Evolutionary conservation across 2,797 vertebrate species (phyloP), one percentile per base, ranked within the genome.

Genomic region (Onychomys torridus): DNA sequence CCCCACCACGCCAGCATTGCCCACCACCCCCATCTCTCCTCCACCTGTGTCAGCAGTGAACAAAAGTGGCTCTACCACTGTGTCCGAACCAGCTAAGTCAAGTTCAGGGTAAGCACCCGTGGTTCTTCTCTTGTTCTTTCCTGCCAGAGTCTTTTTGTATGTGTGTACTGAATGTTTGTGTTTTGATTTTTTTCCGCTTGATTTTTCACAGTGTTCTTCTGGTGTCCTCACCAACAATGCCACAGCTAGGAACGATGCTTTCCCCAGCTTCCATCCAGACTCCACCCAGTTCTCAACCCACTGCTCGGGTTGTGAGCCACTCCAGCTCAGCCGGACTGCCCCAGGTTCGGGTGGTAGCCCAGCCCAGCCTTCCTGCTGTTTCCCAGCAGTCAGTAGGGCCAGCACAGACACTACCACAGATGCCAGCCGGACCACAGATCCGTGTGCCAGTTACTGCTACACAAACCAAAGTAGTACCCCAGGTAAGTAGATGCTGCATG

Each of bases 271-370:
- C 99, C 97, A 98, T 98, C 5, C 98, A 99, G 75, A 86, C 97
- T 0, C 98, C 99, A 1, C 97, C 99, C 0, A 98, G 98, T 0
- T 98, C 99, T 1, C 99, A 99, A 96, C 98, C 98, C 0, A 71
- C 99, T 0, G 90, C 99, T 0, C 98, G 99, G 46, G 98, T 99
- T 1, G 98, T 99, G 67, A 99, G 98, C 93, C 99, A 99, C 91
- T 98, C 99, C 0, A 97, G 99, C 0, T 98, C 99, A 0, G 97
- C 99, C 27, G 98, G 99, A 14, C 98, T 99, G 71, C 99, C 99
- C 0, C 99, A 99, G 98, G 99, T 99, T 10, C 98, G 99, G 2
- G 99, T 99, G 27, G 99, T 99, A 90, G 97, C 99, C 77, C 99
- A 99, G 87, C 96, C 99, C 2, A 98, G 98, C 92, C 98, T 99